phyloP scores from a whole-genome alignment of 1,140 invertebrate species.

The Acyrthosiphon pisum region DNA sequence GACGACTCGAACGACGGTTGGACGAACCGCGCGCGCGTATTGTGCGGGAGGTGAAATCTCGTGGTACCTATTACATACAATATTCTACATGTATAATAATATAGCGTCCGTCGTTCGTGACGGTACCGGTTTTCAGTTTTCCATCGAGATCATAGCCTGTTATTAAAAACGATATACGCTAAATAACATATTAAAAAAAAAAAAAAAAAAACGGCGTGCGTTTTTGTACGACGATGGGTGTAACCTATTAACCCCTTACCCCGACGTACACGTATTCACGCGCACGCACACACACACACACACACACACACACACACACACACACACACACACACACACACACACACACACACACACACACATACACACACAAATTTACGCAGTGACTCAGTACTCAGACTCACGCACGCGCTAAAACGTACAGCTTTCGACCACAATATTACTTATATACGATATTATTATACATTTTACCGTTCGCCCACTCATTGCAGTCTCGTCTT shows the following conservation, averaged over 20 bases:
- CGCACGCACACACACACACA: neutral
- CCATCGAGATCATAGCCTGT: slow-evolving; percentile 45
- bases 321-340: too few relatives aligned
- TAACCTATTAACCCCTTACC: slow-evolving; percentile 54
- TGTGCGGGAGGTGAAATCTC: slow-evolving; percentile 41
- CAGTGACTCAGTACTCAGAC: too few relatives aligned
- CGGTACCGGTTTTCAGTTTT: slow-evolving; percentile 55
- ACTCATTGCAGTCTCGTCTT: slow-evolving; percentile 20
- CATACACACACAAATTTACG: neutral
- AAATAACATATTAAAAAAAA: slow-evolving; percentile 15
- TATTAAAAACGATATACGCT: slow-evolving; percentile 51
- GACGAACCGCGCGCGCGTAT: neutral
- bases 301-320: neutral
- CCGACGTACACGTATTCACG: neutral
- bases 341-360: neutral
- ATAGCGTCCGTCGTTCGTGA: slow-evolving; percentile 41
- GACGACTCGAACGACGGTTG: neutral
- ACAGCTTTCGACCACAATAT: slow-evolving; percentile 1
- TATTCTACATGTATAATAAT: neutral
- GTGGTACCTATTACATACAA: neutral
- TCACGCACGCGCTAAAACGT: too few relatives aligned
- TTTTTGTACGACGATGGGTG: slow-evolving; percentile 46
- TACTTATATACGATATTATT: neutral
- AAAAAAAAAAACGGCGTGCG: slow-evolving; percentile 21
- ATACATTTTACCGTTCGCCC: slow-evolving; percentile 22